Evolutionary conservation across 53 echinoderm and acorn worm genomes (phyloP).

Genomic region (Luidia sarsii): DNA sequence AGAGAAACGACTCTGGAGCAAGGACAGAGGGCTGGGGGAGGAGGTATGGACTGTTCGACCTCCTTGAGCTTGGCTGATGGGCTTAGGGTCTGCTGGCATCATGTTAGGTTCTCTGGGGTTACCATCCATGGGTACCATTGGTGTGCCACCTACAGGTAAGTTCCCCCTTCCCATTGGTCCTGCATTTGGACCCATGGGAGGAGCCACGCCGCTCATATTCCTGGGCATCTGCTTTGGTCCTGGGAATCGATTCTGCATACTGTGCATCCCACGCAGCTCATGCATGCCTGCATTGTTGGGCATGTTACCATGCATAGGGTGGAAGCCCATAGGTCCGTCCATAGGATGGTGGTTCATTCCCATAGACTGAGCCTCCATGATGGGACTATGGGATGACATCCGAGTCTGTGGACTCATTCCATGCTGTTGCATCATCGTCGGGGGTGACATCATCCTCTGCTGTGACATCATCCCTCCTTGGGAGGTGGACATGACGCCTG

Average conservation of each 20-base stretch:
- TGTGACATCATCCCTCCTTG: constrained; percentile 58
- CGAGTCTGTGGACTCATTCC: constrained; percentile 50
- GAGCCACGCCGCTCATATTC: constrained; percentile 10
- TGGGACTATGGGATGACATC: constrained; percentile 50
- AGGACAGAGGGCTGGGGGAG: constrained; percentile 82
- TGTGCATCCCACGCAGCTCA: constrained; percentile 46
- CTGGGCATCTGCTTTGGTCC: constrained; percentile 56
- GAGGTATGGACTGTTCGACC: constrained; percentile 54
- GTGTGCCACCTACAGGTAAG: constrained; percentile 24
- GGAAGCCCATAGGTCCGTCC: constrained; percentile 60
- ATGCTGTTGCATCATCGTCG: constrained; percentile 51
- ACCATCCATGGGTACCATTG: constrained; percentile 63
- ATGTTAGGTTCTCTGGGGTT: constrained; percentile 47
- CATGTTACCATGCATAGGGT: constrained; percentile 54
- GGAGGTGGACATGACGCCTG: constrained; percentile 35
- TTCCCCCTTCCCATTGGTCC: constrained; percentile 54
- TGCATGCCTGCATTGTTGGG: constrained; percentile 48
- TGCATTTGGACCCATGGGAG: constrained; percentile 25
- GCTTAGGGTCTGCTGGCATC: constrained; percentile 27
- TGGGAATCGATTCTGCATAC: constrained; percentile 58
- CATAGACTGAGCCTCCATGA: constrained; percentile 42
- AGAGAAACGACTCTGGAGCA: constrained; percentile 88
- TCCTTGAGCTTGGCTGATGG: constrained; percentile 34
- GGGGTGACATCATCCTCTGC: constrained; percentile 17
- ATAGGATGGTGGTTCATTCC: constrained; percentile 51